A percentile compares a stretch with the other conserved stretches of the same genome.
phyloP scores from a whole-genome alignment of 2,113 vertebrate species.

The Sinocyclocheilus maitianheensis region DNA sequence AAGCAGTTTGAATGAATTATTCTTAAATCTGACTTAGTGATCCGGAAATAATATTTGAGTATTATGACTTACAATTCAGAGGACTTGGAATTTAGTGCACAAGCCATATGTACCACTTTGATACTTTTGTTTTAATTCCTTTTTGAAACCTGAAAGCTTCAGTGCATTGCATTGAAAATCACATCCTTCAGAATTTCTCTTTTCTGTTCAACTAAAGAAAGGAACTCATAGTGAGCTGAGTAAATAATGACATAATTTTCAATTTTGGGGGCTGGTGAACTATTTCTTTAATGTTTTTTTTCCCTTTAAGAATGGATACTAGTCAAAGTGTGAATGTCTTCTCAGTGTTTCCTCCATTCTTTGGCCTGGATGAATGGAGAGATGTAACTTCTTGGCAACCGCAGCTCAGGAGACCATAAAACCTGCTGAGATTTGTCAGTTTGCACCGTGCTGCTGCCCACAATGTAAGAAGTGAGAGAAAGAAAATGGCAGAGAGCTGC shows the following conservation, averaged over 20 bases:
- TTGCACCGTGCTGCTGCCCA: not conserved
- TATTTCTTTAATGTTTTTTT: not conserved
- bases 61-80: not conserved
- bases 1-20: not conserved
- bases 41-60: not conserved
- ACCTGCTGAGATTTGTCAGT: not conserved
- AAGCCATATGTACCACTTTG: not conserved
- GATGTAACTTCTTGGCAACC: slow-evolving; percentile 4
- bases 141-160: not conserved
- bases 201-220: not conserved
- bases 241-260: not conserved
- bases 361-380: not conserved
- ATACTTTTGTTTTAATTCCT: not conserved
- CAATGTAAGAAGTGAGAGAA: slow-evolving; percentile 2
- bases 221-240: not conserved
- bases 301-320: not conserved
- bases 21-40: not conserved
- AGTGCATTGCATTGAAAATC: too few relatives aligned
- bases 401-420: not conserved
- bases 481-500: not conserved
- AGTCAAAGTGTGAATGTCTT: not conserved
- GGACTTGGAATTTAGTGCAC: not conserved
- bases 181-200: not conserved
- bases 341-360: not conserved
- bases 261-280: not conserved